Conservation (phyloP, 2,888 invertebrate genomes). For the Mythimna vitellina region DNA sequence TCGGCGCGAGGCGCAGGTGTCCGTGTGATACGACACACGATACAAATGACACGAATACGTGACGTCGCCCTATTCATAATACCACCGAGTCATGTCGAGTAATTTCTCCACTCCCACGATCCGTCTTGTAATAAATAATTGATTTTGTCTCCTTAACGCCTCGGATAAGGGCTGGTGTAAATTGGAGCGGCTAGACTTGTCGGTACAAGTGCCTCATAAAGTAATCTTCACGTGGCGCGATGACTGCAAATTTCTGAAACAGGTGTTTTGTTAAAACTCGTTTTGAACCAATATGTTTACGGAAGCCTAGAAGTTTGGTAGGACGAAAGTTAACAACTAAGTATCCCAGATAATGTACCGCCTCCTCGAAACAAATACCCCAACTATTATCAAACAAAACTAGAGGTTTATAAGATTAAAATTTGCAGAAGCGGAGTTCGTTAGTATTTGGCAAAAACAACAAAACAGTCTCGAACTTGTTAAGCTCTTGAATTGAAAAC, state of each 20-base stretch:
- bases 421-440: conserved; percentile 24
- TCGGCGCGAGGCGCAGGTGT: conserved; percentile 56
- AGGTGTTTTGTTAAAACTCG: not conserved
- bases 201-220: conserved; percentile 23
- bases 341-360: not conserved
- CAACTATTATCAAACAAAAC: conserved; percentile 45
- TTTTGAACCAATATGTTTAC: not conserved
- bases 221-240: conserved; percentile 7
- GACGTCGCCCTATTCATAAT: conserved; percentile 49
- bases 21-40: conserved; percentile 22
- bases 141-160: conserved; percentile 41
- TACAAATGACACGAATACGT: conserved; percentile 55
- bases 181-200: conserved; percentile 28
- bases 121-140: conserved; percentile 43
- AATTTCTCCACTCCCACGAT: conserved; percentile 33
- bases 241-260: conserved; percentile 2
- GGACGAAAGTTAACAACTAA: conserved; percentile 12
- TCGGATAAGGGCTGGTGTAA: conserved; percentile 35
- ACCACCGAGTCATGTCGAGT: conserved; percentile 39
- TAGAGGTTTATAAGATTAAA: conserved; percentile 31
- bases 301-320: not conserved
- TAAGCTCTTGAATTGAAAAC: conserved; percentile 44
- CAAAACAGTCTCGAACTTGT: conserved; percentile 42
- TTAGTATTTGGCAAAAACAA: conserved; percentile 46
- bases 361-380: conserved; percentile 19